Percentiles rank a stretch among this genome's conserved stretches.
Conservation (phyloP, 2,888 invertebrate genomes). For the Rhagonycha lutea region DNA sequence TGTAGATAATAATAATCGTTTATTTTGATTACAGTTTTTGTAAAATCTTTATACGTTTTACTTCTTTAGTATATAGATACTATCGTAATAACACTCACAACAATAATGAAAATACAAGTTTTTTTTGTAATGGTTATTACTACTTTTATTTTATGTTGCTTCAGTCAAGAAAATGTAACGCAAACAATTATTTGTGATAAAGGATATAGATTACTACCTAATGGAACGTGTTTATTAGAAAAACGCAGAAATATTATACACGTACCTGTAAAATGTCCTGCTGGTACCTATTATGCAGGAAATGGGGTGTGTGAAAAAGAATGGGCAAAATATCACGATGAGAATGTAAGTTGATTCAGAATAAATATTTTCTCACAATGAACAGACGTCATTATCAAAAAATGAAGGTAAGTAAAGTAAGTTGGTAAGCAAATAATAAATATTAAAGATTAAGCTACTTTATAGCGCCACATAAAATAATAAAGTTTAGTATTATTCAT, state of each 20-base stretch:
- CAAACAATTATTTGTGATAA: not conserved
- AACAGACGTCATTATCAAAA: not conserved
- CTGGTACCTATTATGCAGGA: constrained; percentile 6
- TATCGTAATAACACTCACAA: not conserved
- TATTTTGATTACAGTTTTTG: not conserved
- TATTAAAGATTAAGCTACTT: not conserved
- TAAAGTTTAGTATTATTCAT: not conserved
- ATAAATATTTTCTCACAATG: not conserved
- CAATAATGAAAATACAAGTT: not conserved
- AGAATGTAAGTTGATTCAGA: not conserved
- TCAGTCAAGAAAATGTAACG: not conserved
- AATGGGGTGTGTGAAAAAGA: constrained; percentile 9
- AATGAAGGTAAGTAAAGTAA: not conserved
- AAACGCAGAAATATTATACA: not conserved
- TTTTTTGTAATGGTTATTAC: not conserved
- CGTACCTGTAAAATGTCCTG: constrained; percentile 7
- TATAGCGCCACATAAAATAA: not conserved
- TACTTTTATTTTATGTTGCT: not conserved
- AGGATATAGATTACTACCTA: not conserved
- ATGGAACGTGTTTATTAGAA: not conserved
- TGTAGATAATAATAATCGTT: not conserved
- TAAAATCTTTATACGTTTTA: not conserved
- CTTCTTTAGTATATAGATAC: not conserved
- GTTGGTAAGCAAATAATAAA: not conserved
- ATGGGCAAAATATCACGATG: not conserved